Percentiles rank a stretch among this genome's conserved stretches.
These are phyloP conservation scores for Opisthograptis luteolata DNA, from an alignment of 2,888 invertebrate genomes.

Conservation along the genomic window DNA sequence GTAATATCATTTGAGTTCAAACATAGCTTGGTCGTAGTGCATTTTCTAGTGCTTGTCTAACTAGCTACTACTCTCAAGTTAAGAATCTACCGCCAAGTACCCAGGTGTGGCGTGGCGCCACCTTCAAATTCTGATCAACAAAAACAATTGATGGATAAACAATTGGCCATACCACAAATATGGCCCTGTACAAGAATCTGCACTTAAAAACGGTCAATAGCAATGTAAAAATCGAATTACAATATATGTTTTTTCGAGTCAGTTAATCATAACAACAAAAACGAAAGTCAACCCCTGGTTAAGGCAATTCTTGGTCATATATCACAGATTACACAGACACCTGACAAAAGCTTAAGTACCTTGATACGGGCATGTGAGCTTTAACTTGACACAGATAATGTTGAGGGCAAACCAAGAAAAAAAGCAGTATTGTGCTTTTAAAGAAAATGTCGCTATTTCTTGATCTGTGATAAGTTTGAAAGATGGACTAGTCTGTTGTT, in stretches of 20 bases:
- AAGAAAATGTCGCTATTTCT: slow-evolving; percentile 8
- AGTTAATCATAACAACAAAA: slow-evolving; percentile 22
- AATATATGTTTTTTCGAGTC: slow-evolving; percentile 2
- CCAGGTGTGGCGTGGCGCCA: too few species aligned
- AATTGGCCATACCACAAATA: too few species aligned
- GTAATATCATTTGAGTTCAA: too few species aligned
- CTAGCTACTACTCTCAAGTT: too few species aligned
- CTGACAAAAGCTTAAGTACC: slow-evolving; percentile 51
- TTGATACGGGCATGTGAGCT: slow-evolving; percentile 31
- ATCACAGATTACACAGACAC: slow-evolving; percentile 55
- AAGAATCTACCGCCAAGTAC: too few species aligned
- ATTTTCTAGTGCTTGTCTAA: too few species aligned
- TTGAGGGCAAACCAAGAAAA: slow-evolving; percentile 11
- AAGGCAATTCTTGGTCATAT: slow-evolving; percentile 45
- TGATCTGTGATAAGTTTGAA: slow-evolving; percentile 12
- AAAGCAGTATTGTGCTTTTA: slow-evolving; percentile 6
- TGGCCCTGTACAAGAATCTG: too few species aligned
- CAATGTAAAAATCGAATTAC: too few species aligned
- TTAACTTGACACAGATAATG: slow-evolving; percentile 21
- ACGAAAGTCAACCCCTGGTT: slow-evolving; percentile 14
- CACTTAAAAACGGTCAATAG: too few species aligned
- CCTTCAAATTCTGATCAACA: too few species aligned
- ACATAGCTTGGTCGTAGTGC: too few species aligned
- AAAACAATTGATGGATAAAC: too few species aligned
- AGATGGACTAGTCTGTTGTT: not conserved